Percentiles rank a stretch among this genome's conserved stretches.
Conservation (phyloP, 2,797 vertebrate genomes). For the Centropyge bicolor region DNA sequence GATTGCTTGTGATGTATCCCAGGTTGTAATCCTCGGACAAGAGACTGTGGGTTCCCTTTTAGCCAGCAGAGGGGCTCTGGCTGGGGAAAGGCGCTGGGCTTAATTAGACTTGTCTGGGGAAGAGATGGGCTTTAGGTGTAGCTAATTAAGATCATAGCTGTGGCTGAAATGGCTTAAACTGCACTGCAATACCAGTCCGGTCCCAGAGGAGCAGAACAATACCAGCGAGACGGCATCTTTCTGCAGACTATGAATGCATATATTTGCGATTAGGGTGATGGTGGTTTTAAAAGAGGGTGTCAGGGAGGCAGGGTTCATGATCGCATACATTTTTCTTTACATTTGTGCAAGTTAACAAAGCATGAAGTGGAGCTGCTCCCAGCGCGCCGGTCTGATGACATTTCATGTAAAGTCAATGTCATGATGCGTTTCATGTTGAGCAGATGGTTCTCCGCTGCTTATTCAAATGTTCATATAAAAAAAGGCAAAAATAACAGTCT, state of each 20-base stretch:
- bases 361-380: constrained; percentile 29
- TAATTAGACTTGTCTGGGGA: constrained; percentile 87
- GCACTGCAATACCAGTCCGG: constrained; percentile 78
- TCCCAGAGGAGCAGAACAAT: constrained; percentile 80
- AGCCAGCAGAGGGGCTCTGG: constrained; percentile 80
- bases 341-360: constrained; percentile 50
- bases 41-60: constrained; percentile 80
- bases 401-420: constrained; percentile 24
- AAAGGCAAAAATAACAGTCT: neutral
- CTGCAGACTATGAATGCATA: constrained; percentile 66
- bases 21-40: constrained; percentile 88
- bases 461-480: constrained; percentile 27
- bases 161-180: constrained; percentile 87
- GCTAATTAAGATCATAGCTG: constrained; percentile 89
- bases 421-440: constrained; percentile 3
- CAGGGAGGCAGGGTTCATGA: constrained; percentile 21
- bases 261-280: constrained; percentile 52
- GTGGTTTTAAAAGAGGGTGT: constrained; percentile 24
- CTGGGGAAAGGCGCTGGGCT: constrained; percentile 83
- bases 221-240: constrained; percentile 66
- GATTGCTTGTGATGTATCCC: constrained; percentile 88
- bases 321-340: constrained; percentile 41
- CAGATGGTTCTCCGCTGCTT: constrained; percentile 1
- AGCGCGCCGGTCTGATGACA: constrained; percentile 1
- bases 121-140: constrained; percentile 87